These are phyloP conservation scores for Nyctalus aviator DNA, from an alignment of 2,797 vertebrate species.

Conservation along the genomic window DNA sequence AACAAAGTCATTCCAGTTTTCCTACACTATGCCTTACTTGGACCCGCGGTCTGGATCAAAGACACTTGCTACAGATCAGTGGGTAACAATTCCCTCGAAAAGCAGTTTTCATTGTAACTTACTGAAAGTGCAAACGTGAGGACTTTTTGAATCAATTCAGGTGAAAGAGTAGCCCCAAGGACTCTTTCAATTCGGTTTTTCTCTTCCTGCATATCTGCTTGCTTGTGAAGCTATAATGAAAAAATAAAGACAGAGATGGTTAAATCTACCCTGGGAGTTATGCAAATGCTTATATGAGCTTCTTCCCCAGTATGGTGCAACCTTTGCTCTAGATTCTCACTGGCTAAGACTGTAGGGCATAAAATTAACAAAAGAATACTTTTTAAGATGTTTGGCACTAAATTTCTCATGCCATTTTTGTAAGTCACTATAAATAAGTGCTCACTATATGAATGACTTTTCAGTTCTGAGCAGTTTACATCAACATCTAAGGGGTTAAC, in stretches of 20 bases:
- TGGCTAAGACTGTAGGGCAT: background rate
- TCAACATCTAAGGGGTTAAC: background rate
- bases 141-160: slow-evolving; percentile 98
- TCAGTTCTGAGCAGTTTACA: background rate
- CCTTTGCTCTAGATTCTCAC: background rate
- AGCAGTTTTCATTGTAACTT: slow-evolving; percentile 79
- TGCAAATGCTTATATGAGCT: background rate
- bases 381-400: background rate
- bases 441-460: background rate
- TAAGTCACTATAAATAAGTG: background rate
- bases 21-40: background rate
- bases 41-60: background rate
- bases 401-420: background rate
- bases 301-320: slow-evolving; percentile 32
- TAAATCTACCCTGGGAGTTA: slow-evolving; percentile 22
- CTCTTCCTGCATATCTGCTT: slow-evolving; percentile 99
- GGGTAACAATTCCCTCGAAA: background rate
- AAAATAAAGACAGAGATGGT: background rate
- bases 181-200: slow-evolving; percentile 98
- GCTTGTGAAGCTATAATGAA: slow-evolving; percentile 95
- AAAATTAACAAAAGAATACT: background rate
- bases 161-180: slow-evolving; percentile 95
- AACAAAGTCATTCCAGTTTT: background rate
- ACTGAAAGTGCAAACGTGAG: slow-evolving; percentile 98
- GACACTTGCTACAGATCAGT: background rate